Evolutionary conservation across 2,113 vertebrate genomes (phyloP).

Genomic region (Sterna hirundo): DNA sequence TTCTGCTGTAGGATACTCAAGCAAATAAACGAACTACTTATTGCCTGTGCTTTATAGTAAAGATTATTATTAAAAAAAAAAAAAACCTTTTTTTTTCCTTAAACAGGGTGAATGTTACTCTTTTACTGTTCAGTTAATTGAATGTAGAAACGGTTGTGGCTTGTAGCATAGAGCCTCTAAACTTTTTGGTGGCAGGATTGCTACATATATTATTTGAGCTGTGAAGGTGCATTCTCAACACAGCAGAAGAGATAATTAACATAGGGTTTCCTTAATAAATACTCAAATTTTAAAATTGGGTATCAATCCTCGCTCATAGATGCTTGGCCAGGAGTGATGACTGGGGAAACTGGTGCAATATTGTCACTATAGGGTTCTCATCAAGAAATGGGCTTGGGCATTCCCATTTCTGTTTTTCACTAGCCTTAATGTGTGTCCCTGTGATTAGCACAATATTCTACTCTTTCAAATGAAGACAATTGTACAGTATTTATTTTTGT

Average conservation of each 20-base stretch:
- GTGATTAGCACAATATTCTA: neutral
- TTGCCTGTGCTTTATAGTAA: accelerated
- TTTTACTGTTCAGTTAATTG: neutral
- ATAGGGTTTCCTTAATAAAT: neutral
- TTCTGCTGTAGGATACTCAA: neutral
- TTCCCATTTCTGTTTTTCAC: neutral
- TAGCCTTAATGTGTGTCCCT: neutral
- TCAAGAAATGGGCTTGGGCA: neutral
- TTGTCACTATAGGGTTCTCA: neutral
- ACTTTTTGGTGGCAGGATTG: neutral
- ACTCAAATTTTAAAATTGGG: accelerated
- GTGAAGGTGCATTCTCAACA: neutral
- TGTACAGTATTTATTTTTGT: neutral
- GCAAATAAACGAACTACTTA: neutral
- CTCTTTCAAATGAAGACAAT: accelerated
- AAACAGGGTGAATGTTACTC: accelerated
- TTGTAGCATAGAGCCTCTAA: neutral
- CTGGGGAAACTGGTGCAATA: neutral
- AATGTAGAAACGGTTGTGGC: neutral
- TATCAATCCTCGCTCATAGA: neutral
- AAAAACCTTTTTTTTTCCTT: no score
- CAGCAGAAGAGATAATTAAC: neutral
- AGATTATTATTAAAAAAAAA: neutral
- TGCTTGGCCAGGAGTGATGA: accelerated
- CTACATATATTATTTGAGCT: neutral